Evolutionary conservation across 2,888 invertebrate genomes (phyloP).

Genomic region (Geotrupes spiniger): DNA sequence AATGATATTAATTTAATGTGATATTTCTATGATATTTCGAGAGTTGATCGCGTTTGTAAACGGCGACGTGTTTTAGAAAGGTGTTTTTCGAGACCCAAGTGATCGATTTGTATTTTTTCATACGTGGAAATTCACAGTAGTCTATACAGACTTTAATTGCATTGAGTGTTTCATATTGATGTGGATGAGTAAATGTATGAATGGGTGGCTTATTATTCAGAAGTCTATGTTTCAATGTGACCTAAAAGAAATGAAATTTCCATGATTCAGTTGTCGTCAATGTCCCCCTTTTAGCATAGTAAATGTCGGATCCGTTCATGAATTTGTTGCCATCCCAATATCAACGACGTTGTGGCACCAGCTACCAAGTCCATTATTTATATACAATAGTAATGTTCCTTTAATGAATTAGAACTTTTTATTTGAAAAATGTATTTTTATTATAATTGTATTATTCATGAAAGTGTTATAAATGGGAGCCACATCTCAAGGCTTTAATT

Average conservation of each 20-base stretch:
- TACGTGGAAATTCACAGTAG: conserved; percentile 21
- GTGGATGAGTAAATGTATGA: conserved; percentile 27
- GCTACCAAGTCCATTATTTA: conserved; percentile 30
- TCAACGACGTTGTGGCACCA: conserved; percentile 38
- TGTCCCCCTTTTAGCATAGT: conserved; percentile 42
- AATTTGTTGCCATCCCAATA: conserved; percentile 42
- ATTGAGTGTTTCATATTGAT: conserved; percentile 31
- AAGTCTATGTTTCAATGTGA: conserved; percentile 35
- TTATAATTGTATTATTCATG: conserved; percentile 25
- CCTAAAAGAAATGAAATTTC: conserved; percentile 26
- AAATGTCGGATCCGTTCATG: conserved; percentile 46
- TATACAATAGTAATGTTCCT: conserved; percentile 27
- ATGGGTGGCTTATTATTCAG: conserved; percentile 33
- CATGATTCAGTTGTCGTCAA: conserved; percentile 35
- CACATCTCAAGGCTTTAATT: conserved; percentile 20
- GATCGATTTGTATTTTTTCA: conserved; percentile 44
- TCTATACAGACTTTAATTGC: conserved; percentile 26
- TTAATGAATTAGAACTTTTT: conserved; percentile 26
- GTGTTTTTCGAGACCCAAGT: conserved; percentile 26
- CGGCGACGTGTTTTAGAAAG: conserved; percentile 16
- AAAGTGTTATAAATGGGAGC: conserved; percentile 21
- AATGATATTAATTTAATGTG: conserved; percentile 22
- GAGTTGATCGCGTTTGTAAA: conserved; percentile 6
- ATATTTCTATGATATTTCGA: conserved; percentile 18
- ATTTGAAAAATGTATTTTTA: conserved; percentile 23